Conservation (phyloP, 2,797 vertebrate species). For the Cephalopachus bancanus region DNA sequence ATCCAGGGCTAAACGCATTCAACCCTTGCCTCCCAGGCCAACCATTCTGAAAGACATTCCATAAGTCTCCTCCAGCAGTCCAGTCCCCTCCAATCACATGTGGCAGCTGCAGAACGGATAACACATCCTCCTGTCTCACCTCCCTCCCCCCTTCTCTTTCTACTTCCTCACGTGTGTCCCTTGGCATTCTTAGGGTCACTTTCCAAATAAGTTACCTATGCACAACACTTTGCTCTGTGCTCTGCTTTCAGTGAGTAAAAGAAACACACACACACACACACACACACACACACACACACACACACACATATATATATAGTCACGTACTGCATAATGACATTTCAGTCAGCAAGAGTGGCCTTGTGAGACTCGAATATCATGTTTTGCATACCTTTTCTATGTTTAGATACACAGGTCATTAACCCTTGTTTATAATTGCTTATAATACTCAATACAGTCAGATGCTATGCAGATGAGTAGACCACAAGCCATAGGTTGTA, state of each 20-base stretch:
- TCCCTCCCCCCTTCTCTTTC: neutral
- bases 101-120: neutral
- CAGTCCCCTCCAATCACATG: neutral
- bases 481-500: neutral
- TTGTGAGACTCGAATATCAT: neutral
- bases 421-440: neutral
- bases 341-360: neutral
- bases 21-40: neutral
- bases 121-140: neutral
- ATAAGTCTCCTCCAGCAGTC: neutral
- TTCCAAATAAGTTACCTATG: neutral
- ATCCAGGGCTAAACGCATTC: neutral
- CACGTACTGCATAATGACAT: neutral
- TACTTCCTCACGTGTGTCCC: neutral
- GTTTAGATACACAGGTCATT: neutral
- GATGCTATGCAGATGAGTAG: neutral
- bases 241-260: neutral
- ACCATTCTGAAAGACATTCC: neutral
- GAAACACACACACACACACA: neutral
- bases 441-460: neutral
- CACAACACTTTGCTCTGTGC: rapidly evolving
- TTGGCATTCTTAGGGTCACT: neutral
- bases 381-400: neutral
- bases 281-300: too few relatives aligned
- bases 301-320: too few relatives aligned